phyloP scores from a whole-genome alignment of 92 coral and sea anemone genomes.

The Montipora capitata region DNA sequence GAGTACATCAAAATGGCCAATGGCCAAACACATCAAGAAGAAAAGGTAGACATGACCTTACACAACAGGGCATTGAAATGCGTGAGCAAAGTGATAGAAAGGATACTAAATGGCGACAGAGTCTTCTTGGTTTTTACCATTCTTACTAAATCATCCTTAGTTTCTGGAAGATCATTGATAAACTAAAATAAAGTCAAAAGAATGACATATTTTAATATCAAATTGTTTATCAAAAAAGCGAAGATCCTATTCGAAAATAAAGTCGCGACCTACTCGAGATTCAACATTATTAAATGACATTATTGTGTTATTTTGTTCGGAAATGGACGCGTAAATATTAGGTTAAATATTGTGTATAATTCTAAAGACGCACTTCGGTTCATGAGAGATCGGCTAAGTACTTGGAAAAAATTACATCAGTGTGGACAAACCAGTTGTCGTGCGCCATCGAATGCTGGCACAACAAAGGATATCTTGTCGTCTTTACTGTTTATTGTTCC shows the following conservation, averaged over 20 bases:
- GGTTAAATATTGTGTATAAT: too few species aligned
- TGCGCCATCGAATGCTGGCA: constrained; percentile 55
- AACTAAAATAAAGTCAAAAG: neutral
- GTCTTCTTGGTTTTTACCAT: constrained; percentile 38
- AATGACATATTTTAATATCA: too few species aligned
- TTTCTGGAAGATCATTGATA: constrained; percentile 45
- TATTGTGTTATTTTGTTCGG: neutral
- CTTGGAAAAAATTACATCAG: too few species aligned
- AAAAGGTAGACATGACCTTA: too few species aligned
- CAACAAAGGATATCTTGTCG: constrained; percentile 38
- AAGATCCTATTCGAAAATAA: neutral
- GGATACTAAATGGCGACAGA: constrained; percentile 56
- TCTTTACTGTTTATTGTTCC: constrained; percentile 19
- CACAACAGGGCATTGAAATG: neutral
- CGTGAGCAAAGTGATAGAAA: neutral
- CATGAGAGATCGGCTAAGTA: too few species aligned
- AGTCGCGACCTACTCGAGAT: too few species aligned
- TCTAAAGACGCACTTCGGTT: too few species aligned
- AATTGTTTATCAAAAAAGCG: neutral
- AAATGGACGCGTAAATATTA: neutral
- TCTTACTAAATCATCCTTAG: constrained; percentile 32
- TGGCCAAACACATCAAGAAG: neutral
- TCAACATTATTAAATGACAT: too few species aligned
- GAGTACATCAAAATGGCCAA: neutral
- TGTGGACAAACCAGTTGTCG: constrained; percentile 31